Base-by-base conservation (phyloP, 2,797 vertebrate genomes). In the Mergus octosetaceus region DNA sequence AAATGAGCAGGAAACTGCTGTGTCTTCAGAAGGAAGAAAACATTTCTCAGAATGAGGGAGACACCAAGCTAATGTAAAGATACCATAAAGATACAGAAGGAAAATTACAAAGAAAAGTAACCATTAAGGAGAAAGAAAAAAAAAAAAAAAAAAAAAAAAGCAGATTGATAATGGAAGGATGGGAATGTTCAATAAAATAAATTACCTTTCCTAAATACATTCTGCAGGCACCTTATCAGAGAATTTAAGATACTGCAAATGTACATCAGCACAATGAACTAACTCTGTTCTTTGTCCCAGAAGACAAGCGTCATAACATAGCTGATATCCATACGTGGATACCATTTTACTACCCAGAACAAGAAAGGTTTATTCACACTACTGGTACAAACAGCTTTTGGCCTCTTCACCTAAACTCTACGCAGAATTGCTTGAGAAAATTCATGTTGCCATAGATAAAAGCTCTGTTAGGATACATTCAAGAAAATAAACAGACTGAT, bases 101-200 rank as follows among this genome's bases (percentile, higher is more conserved):
- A 2, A 80, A 84, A 47, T 13, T 62, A 6, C 38, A 45, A 85
- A 73, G 13, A 32, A 61, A 80, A 62, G 4, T 62, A 74, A 74
- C 7, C 3, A 41, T 32, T 27, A 24, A 3, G 21, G 11, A 21
- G 3, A 22, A 20, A 10, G 4, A 11, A 25, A 49, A 9, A 1
- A 11, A 41, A 8, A 27, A 27, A 10, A 27, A 10, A 3, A 8
- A 27, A n/a, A 12, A 1, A 7, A 41, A 11, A 32, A 39, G 14
- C 11, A 2, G 18, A 82, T 61, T 77, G 22, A 72, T 27, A 92
- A 36, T 15, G 10, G 32, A 56, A 14, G 22, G 7, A 13, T 30
- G 32, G 10, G 19, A 49, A 56, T 34, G 72, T 10, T 11, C 16
- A 53, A 74, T 22, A 34, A 51, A 17, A 74, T 22, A 34, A 51